A percentile compares a stretch with the other conserved stretches of the same genome.
Evolutionary conservation across 2,797 vertebrate genomes (phyloP).

Genomic region (Etheostoma perlongum): DNA sequence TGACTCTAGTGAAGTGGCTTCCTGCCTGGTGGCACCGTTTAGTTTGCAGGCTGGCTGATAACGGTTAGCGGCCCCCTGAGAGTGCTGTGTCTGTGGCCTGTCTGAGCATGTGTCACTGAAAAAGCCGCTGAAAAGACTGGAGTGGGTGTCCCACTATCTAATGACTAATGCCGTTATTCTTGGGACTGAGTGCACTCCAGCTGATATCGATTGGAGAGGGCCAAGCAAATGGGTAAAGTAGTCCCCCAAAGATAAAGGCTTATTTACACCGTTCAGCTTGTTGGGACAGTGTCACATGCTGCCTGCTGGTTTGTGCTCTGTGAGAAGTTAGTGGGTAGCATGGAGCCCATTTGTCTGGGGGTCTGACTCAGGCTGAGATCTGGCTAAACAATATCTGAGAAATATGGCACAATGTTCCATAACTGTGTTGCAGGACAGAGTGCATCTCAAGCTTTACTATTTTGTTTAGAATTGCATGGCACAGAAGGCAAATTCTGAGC

Average conservation of each 20-base stretch:
- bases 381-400: conserved; percentile 6
- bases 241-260: conserved; percentile 67
- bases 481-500: not conserved
- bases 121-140: conserved; percentile 64
- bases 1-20: conserved; percentile 62
- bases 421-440: not conserved
- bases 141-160: conserved; percentile 78
- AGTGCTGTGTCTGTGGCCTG: conserved; percentile 69
- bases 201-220: conserved; percentile 77
- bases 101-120: conserved; percentile 78
- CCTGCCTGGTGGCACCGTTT: conserved; percentile 62
- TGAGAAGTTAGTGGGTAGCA: conserved; percentile 26
- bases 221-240: conserved; percentile 64
- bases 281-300: conserved; percentile 7
- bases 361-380: conserved; percentile 28
- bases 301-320: conserved; percentile 30
- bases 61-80: conserved; percentile 56
- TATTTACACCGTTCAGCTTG: conserved; percentile 36
- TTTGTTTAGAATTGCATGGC: not conserved
- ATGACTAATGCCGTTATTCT: conserved; percentile 83
- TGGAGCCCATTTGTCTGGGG: conserved; percentile 44
- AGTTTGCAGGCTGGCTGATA: conserved; percentile 73
- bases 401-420: conserved; percentile 14
- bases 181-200: conserved; percentile 71
- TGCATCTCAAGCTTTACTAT: conserved; percentile 7